Conservation (phyloP, 2,113 vertebrate species). For the Donacobius atricapilla region DNA sequence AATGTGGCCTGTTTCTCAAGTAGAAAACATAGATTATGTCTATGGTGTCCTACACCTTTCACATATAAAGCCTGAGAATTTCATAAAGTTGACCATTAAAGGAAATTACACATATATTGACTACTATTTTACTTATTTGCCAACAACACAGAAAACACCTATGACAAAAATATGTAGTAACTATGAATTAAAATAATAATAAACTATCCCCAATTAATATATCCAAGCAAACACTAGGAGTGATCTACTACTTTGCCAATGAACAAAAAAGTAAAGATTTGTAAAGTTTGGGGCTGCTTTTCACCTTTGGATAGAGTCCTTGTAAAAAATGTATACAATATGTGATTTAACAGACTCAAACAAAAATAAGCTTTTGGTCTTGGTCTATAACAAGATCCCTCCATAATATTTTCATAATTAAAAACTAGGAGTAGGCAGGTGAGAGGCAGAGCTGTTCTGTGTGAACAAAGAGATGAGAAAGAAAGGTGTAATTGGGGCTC, state of each 20-base stretch:
- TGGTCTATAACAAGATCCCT: neutral
- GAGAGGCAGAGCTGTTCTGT: slow-evolving; percentile 26
- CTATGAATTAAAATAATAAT: neutral
- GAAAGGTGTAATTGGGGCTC: neutral
- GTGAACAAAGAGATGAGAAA: slow-evolving; percentile 30
- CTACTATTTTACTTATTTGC: neutral
- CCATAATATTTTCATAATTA: slow-evolving; percentile 41
- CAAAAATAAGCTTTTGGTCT: slow-evolving; percentile 6
- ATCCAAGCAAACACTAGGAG: neutral
- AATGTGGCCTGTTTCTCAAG: neutral
- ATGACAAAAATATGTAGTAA: neutral
- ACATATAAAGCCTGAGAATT: neutral
- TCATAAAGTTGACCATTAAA: neutral
- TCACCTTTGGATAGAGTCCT: neutral
- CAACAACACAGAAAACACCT: neutral
- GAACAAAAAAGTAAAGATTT: neutral
- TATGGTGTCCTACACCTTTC: neutral
- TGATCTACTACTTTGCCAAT: neutral
- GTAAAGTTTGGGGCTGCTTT: neutral
- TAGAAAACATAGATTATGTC: neutral
- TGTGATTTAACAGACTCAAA: neutral
- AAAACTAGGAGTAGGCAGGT: slow-evolving; percentile 33
- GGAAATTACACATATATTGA: neutral
- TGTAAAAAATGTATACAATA: neutral
- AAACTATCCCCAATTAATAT: neutral